Percentiles rank a stretch among this genome's conserved stretches.
Evolutionary conservation across 2,113 vertebrate genomes (phyloP).

Genomic region (Cyrtonyx montezumae): DNA sequence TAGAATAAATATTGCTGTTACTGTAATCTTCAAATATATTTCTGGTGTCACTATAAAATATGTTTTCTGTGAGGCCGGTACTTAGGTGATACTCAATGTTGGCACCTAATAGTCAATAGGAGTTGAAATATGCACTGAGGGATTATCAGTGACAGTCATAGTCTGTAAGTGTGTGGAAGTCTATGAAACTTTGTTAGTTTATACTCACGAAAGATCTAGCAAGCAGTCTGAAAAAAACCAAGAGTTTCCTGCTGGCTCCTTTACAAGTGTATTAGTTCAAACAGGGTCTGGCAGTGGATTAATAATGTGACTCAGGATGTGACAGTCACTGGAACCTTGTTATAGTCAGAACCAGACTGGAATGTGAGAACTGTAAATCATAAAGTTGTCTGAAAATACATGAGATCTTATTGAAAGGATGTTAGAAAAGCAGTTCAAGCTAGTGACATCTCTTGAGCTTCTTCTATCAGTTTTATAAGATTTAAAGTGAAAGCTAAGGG

Average conservation of each 20-base stretch:
- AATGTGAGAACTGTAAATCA: conserved; percentile 60
- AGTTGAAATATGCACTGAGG: not conserved
- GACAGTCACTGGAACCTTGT: conserved; percentile 6
- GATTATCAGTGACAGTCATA: not conserved
- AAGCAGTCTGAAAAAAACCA: not conserved
- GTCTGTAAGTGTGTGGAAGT: not conserved
- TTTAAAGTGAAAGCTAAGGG: conserved; percentile 51
- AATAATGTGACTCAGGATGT: conserved; percentile 55
- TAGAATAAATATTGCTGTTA: not conserved
- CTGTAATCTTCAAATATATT: not conserved
- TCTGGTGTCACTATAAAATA: not conserved
- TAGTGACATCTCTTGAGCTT: not conserved
- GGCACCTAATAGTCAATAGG: conserved; percentile 42
- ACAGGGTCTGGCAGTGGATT: conserved; percentile 42
- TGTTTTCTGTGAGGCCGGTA: not conserved
- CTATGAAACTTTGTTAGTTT: not conserved
- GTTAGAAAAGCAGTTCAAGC: conserved; percentile 26
- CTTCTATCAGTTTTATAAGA: conserved; percentile 45
- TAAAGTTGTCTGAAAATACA: conserved; percentile 22
- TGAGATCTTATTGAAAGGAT: not conserved
- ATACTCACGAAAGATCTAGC: not conserved
- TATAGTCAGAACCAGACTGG: conserved; percentile 45
- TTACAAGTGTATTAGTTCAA: conserved; percentile 40
- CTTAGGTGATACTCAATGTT: conserved; percentile 30
- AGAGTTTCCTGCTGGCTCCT: not conserved